phyloP scores from a whole-genome alignment of 1,140 invertebrate species.

The Heliconius congener region DNA sequence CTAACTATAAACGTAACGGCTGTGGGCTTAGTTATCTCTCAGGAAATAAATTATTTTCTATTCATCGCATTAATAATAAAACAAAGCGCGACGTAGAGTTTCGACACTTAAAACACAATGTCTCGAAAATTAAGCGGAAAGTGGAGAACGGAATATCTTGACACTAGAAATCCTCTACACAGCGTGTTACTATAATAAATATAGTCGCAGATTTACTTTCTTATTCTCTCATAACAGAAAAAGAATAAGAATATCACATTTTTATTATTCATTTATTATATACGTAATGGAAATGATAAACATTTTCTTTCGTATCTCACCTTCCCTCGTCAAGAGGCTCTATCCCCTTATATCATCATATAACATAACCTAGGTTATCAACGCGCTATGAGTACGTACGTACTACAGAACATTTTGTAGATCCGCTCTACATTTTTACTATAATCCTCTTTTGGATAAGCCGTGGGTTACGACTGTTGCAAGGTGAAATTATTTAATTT shows the following conservation, averaged over 20 bases:
- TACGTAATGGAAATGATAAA: neutral
- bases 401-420: neutral
- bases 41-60: too few species aligned
- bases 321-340: neutral
- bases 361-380: conserved; percentile 1
- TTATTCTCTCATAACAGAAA: too few species aligned
- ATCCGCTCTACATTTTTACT: neutral
- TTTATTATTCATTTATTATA: neutral
- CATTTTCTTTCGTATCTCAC: neutral
- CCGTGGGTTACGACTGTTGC: neutral
- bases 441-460: neutral
- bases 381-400: neutral
- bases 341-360: neutral
- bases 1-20: too few species aligned
- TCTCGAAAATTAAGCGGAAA: too few species aligned
- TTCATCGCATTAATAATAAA: too few species aligned
- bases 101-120: too few species aligned
- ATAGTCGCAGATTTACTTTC: too few species aligned
- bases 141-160: too few species aligned
- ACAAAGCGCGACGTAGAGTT: too few species aligned
- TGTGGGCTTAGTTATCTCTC: too few species aligned
- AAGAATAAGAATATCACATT: neutral
- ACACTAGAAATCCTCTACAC: too few species aligned
- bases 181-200: too few species aligned
- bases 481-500: neutral